These are phyloP conservation scores for Phoxinus phoxinus DNA, from an alignment of 2,113 vertebrate genomes.

Conservation along the genomic window DNA sequence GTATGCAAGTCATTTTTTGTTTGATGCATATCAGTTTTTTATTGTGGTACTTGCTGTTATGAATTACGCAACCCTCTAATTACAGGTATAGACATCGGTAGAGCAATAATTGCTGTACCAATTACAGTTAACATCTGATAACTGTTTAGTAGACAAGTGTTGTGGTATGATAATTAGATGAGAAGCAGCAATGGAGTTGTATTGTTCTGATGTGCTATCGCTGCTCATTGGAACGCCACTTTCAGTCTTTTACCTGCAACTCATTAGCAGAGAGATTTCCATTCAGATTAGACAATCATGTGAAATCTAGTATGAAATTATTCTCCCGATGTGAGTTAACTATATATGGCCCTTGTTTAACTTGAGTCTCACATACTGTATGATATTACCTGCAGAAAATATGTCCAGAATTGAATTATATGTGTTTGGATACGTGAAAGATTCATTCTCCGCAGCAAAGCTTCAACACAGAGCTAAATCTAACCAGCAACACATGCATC, in stretches of 20 bases:
- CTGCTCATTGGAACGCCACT: not conserved
- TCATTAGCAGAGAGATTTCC: slow-evolving; percentile 40
- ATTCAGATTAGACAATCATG: slow-evolving; percentile 41
- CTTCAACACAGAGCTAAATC: not conserved
- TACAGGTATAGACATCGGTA: not conserved
- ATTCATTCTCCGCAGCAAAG: slow-evolving; percentile 17
- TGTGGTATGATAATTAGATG: slow-evolving; percentile 1
- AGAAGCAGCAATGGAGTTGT: not conserved
- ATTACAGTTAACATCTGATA: slow-evolving; percentile 38
- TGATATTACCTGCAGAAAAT: slow-evolving; percentile 16
- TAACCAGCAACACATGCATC: not conserved
- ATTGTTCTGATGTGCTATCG: not conserved
- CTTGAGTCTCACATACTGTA: not conserved
- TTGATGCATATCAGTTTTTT: slow-evolving; percentile 3
- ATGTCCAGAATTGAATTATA: slow-evolving; percentile 7
- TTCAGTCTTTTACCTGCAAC: slow-evolving; percentile 26
- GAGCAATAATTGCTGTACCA: slow-evolving; percentile 21
- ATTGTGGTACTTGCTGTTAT: not conserved
- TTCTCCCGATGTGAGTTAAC: slow-evolving; percentile 23
- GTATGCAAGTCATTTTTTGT: not conserved
- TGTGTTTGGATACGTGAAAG: not conserved
- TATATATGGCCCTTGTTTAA: not conserved
- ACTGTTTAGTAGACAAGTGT: not conserved
- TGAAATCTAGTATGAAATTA: slow-evolving; percentile 21
- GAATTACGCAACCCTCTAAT: not conserved